A percentile compares a stretch with the other conserved stretches of the same genome.
phyloP scores from a whole-genome alignment of 2,113 vertebrate species.

The Erythrolamprus reginae region DNA sequence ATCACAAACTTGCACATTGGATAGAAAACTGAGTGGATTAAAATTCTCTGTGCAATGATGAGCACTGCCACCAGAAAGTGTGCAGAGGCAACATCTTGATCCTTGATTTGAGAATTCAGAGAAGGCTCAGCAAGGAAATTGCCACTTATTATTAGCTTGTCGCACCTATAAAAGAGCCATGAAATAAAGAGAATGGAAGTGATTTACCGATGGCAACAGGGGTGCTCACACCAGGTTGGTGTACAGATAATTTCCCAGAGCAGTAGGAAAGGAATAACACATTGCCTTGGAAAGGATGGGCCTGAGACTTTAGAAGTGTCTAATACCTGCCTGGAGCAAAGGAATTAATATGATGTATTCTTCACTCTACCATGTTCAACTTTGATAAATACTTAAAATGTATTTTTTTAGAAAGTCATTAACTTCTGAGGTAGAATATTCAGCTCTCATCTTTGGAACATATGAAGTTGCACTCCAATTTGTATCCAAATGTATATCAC shows the following conservation, averaged over 20 bases:
- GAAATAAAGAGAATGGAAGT: slow-evolving; percentile 68
- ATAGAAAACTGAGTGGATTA: slow-evolving; percentile 62
- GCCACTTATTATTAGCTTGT: slow-evolving; percentile 78
- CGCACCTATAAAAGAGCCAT: slow-evolving; percentile 77
- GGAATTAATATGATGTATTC: slow-evolving; percentile 79
- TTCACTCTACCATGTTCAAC: slow-evolving; percentile 72
- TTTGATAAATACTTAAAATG: slow-evolving; percentile 85
- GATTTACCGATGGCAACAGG: slow-evolving; percentile 79
- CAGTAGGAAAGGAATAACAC: slow-evolving; percentile 76
- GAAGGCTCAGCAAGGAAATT: slow-evolving; percentile 69
- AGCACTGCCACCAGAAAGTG: slow-evolving; percentile 61
- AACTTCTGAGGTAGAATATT: slow-evolving; percentile 70
- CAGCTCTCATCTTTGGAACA: slow-evolving; percentile 60
- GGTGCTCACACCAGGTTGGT: slow-evolving; percentile 78
- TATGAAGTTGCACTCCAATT: slow-evolving; percentile 65
- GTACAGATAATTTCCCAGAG: slow-evolving; percentile 73
- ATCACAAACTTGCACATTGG: slow-evolving; percentile 52
- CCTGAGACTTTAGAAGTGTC: slow-evolving; percentile 79
- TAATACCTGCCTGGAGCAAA: slow-evolving; percentile 81
- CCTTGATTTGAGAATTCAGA: slow-evolving; percentile 61
- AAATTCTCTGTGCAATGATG: slow-evolving; percentile 53
- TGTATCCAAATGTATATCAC: slow-evolving; percentile 69
- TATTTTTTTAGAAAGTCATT: slow-evolving; percentile 75
- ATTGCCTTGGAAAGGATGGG: slow-evolving; percentile 66
- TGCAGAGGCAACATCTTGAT: slow-evolving; percentile 51